Evolutionary conservation across 2,113 vertebrate genomes (phyloP).

Genomic region (Podiceps cristatus): DNA sequence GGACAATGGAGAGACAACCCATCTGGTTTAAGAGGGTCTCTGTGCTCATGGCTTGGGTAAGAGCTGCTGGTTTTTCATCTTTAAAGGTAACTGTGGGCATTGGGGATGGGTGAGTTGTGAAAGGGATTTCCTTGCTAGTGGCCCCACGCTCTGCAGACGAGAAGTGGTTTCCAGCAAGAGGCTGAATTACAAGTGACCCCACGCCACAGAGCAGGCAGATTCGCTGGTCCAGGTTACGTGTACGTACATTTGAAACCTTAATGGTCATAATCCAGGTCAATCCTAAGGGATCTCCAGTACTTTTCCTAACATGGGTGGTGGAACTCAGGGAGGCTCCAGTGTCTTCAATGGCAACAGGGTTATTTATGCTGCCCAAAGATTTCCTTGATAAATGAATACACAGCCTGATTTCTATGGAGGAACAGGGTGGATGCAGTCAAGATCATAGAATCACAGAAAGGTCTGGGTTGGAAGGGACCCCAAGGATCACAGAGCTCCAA

Average conservation of each 20-base stretch:
- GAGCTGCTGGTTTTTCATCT: not conserved
- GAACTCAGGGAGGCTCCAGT: not conserved
- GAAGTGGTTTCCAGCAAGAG: not conserved
- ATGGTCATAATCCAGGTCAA: not conserved
- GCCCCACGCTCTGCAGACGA: rapidly evolving
- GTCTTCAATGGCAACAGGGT: not conserved
- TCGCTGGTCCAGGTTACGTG: rapidly evolving
- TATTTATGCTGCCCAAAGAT: not conserved
- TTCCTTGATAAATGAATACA: not conserved
- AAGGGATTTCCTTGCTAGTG: not conserved
- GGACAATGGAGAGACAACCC: too few species aligned
- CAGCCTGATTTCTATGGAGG: not conserved
- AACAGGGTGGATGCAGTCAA: not conserved
- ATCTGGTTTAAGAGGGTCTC: not conserved
- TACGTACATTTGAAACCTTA: not conserved
- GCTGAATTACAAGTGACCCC: not conserved
- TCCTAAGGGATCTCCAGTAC: not conserved
- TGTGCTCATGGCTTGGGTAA: rapidly evolving
- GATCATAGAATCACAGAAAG: too few species aligned
- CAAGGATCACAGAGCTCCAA: too few species aligned
- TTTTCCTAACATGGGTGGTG: not conserved
- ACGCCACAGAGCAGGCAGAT: not conserved
- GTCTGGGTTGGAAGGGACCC: too few species aligned
- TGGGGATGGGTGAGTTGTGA: not conserved
- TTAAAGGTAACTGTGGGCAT: not conserved